Conservation (phyloP, 2,113 vertebrate genomes). For the Tricholaema leucomelas region DNA sequence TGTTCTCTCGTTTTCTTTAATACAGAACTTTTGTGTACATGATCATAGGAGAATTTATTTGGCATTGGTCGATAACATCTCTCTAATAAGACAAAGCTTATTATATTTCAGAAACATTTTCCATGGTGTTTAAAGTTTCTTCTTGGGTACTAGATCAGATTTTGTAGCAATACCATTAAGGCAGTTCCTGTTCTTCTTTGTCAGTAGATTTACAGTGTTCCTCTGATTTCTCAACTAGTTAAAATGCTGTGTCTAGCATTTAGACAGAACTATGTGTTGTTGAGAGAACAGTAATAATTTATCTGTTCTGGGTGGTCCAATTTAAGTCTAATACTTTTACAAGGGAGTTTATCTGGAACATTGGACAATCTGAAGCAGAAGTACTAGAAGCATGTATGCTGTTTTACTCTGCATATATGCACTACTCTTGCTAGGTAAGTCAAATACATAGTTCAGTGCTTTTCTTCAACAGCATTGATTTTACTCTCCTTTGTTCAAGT, state of each 20-base stretch:
- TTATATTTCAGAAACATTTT: not conserved
- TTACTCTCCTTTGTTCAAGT: not conserved
- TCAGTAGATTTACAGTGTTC: not conserved
- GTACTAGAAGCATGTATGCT: not conserved
- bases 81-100: not conserved
- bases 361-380: not conserved
- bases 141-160: not conserved
- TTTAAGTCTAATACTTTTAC: not conserved
- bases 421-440: not conserved
- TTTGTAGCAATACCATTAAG: not conserved
- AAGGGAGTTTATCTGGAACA: not conserved
- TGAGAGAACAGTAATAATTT: not conserved
- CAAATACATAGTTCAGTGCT: not conserved
- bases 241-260: not conserved
- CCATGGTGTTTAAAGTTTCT: not conserved
- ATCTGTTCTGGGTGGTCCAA: not conserved
- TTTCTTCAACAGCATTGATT: not conserved
- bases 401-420: not conserved
- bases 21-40: not conserved
- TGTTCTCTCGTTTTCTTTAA: not conserved
- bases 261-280: not conserved
- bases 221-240: conserved; percentile 1
- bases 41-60: not conserved
- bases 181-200: not conserved
- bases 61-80: not conserved